phyloP scores from a whole-genome alignment of 2,797 vertebrate genomes.

The Molossus alvarezi region DNA sequence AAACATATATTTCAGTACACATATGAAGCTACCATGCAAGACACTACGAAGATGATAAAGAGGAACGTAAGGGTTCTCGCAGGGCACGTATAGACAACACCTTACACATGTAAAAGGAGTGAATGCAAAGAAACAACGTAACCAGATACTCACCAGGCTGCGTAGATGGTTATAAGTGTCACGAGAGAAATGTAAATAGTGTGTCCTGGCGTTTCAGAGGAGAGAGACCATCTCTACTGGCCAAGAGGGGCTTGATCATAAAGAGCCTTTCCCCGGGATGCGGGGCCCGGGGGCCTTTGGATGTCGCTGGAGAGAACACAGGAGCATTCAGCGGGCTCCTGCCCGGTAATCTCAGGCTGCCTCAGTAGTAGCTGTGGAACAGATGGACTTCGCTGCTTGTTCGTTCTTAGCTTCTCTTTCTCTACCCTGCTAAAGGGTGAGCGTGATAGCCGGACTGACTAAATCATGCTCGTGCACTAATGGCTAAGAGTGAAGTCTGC shows the following conservation, averaged over 20 bases:
- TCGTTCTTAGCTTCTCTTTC: constrained; percentile 20
- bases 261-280: neutral
- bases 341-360: neutral
- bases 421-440: neutral
- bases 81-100: neutral
- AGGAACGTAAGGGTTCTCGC: neutral
- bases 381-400: neutral
- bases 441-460: constrained; percentile 23
- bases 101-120: neutral
- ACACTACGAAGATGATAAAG: neutral
- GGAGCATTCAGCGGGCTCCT: neutral
- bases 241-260: neutral
- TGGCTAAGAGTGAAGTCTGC: neutral
- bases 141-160: neutral
- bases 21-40: neutral
- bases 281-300: neutral
- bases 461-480: neutral
- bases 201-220: neutral
- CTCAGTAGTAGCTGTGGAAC: neutral
- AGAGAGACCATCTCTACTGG: neutral
- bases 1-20: neutral
- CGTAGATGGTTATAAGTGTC: neutral
- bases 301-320: neutral
- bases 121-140: neutral
- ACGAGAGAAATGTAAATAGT: neutral